Conservation (phyloP, 2,797 vertebrate species). For the Peromyscus attwateri region DNA sequence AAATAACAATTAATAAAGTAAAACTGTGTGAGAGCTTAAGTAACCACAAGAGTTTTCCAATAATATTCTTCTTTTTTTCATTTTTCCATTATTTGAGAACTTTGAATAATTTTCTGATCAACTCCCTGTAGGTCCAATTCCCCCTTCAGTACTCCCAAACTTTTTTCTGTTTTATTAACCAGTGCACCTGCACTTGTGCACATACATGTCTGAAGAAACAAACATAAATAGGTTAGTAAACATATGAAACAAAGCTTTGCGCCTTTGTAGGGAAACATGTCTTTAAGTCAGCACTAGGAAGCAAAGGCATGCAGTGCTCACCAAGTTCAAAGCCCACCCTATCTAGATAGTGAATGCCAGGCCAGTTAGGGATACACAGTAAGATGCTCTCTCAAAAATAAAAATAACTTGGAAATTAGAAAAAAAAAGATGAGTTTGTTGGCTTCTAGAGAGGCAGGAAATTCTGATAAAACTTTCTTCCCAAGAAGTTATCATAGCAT, state of each 20-base stretch:
- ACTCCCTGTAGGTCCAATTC: neutral
- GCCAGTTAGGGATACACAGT: neutral
- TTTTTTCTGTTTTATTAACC: neutral
- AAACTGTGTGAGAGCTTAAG: too few species aligned
- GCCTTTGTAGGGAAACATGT: neutral
- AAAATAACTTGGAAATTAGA: constrained; percentile 25
- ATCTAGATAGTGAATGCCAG: neutral
- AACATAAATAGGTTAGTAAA: neutral
- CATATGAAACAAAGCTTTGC: neutral
- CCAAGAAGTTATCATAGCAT: constrained; percentile 35
- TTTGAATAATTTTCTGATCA: neutral
- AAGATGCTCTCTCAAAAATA: too few species aligned
- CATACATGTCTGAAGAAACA: too few species aligned
- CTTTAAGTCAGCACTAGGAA: neutral
- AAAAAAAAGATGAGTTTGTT: constrained; percentile 37
- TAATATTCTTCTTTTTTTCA: neutral
- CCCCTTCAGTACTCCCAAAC: neutral
- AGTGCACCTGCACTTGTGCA: too few species aligned
- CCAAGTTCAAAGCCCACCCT: neutral
- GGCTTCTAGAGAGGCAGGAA: constrained; percentile 31
- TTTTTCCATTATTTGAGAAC: neutral
- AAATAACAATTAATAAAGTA: neutral
- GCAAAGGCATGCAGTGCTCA: neutral
- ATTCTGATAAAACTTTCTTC: constrained; percentile 18
- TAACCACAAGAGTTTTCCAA: neutral